Evolutionary conservation across 1,140 invertebrate genomes (phyloP).

Genomic region (Oppia nitens): DNA sequence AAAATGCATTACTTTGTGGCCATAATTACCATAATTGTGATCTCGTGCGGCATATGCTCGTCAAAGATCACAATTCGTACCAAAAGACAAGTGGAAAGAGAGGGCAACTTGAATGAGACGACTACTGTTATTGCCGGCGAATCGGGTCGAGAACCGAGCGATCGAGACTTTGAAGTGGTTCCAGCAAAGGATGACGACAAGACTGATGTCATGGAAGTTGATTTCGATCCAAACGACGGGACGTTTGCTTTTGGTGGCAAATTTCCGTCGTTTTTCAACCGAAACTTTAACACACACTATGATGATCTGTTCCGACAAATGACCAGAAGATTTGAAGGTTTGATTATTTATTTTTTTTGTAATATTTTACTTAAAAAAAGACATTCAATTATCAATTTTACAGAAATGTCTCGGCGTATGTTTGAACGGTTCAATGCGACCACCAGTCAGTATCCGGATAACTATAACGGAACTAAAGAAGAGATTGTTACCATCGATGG

Average conservation of each 20-base stretch:
- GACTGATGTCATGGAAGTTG: background rate
- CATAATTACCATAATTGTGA: background rate
- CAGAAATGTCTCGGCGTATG: background rate
- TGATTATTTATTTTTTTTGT: background rate
- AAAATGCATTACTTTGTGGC: background rate
- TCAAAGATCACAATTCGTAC: background rate
- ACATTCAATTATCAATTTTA: background rate
- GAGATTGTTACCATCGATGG: background rate
- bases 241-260: background rate
- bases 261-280: background rate
- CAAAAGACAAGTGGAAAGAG: background rate
- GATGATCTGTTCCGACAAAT: background rate
- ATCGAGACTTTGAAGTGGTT: background rate
- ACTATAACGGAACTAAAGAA: background rate
- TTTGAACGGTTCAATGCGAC: background rate
- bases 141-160: background rate
- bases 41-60: background rate
- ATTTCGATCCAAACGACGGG: background rate
- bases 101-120: background rate
- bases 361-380: background rate
- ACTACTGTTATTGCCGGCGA: background rate
- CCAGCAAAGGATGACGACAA: background rate
- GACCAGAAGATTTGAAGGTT: background rate
- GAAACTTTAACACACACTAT: background rate
- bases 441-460: background rate